These are phyloP conservation scores for Heteronetta atricapilla DNA, from an alignment of 2,113 vertebrate genomes.

Conservation along the genomic window DNA sequence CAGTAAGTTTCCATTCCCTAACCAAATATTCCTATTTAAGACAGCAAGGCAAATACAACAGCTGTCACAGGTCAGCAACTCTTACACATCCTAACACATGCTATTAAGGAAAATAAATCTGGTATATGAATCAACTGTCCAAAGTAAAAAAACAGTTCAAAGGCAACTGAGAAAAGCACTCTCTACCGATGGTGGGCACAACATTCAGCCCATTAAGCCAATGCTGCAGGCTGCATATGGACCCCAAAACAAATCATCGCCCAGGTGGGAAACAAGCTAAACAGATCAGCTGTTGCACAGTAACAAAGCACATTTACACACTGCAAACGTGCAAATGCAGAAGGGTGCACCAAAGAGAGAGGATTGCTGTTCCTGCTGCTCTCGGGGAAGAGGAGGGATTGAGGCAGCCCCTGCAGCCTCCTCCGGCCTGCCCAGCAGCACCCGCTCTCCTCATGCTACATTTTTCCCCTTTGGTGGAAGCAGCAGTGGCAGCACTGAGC, in stretches of 20 bases:
- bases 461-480: neutral
- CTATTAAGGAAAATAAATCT: neutral
- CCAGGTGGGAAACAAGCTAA: neutral
- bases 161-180: neutral
- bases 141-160: neutral
- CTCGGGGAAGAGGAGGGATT: no score
- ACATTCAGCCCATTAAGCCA: neutral
- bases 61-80: neutral
- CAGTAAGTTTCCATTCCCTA: neutral
- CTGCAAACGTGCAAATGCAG: neutral
- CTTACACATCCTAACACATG: neutral
- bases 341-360: neutral
- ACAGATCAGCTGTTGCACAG: no score
- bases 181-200: neutral
- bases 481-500: neutral
- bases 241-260: neutral
- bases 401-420: neutral
- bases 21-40: neutral
- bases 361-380: neutral
- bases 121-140: neutral
- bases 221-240: accelerated
- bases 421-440: neutral
- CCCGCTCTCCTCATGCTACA: neutral
- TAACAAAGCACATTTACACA: neutral
- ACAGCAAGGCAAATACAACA: neutral